These are phyloP conservation scores for Arnoldichthys spilopterus DNA, from an alignment of 2,797 vertebrate species.

Conservation along the genomic window DNA sequence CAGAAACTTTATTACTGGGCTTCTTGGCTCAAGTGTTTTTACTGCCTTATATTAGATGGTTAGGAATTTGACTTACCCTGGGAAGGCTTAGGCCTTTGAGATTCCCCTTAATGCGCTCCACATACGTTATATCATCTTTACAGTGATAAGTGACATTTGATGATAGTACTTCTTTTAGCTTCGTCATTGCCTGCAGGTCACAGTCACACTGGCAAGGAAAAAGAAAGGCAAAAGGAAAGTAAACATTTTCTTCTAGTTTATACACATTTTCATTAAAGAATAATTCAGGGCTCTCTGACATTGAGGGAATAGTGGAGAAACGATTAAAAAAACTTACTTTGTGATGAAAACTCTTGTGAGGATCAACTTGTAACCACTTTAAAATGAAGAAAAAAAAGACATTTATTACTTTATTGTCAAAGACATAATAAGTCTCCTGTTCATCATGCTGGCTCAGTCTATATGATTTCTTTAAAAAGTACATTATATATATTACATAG, in stretches of 20 bases:
- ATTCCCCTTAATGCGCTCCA: background rate
- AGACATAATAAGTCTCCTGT: too few relatives aligned
- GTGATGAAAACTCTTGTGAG: fast-evolving
- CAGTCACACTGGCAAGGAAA: background rate
- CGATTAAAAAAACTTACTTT: background rate
- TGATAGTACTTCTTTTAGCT: background rate
- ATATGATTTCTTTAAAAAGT: too few relatives aligned
- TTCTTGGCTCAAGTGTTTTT: background rate
- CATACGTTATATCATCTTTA: fast-evolving
- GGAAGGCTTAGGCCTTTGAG: background rate
- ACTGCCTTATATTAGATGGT: background rate
- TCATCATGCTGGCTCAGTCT: too few relatives aligned
- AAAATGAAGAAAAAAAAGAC: background rate
- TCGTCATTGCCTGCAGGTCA: background rate
- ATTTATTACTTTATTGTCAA: too few relatives aligned
- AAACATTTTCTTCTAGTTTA: background rate
- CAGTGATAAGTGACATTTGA: background rate
- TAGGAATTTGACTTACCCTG: background rate
- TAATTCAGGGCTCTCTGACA: background rate
- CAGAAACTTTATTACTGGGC: too few relatives aligned
- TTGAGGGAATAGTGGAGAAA: background rate
- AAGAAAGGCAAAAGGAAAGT: background rate
- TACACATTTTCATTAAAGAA: background rate
- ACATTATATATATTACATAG: too few relatives aligned
- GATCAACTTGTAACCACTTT: background rate